Base-by-base conservation (phyloP, 2,113 vertebrate species). In the Tupaia chinensis region DNA sequence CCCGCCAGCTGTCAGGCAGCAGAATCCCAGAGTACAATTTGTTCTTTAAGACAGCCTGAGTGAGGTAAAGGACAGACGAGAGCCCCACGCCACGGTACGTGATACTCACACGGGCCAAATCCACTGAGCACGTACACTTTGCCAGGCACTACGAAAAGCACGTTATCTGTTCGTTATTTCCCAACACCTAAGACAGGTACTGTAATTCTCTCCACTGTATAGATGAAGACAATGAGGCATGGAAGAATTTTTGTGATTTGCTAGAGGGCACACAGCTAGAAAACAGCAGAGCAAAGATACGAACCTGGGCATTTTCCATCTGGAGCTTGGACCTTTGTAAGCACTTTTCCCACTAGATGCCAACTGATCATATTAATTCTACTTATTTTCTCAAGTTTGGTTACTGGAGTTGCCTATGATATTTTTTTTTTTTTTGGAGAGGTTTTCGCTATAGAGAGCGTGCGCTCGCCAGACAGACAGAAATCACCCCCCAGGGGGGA, bases 1-100 rank as follows among this genome's bases (percentile, higher is more conserved):
- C 69, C 58, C n/a, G 29, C 7, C 90, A 96, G 56, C 34, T 96
- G 3, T 68, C 85, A 93, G 63, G 69, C 34, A 84, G 87, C 34
- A 84, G 87, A 97, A 90, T 86, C 91, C 20, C 25, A 63, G 20
- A 96, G 95, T 93, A 86, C 85, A 93, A 78, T 74, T 17, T 92
- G 86, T 96, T 86, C 95, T 95, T 92, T 90, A 93, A 95, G 63
- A 91, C 23, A 93, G 65, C 25, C 69, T 68, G 25, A 85, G 61
- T 44, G 79, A 82, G 65, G 54, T 77, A 92, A 95, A 89, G 74
- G 70, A 85, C 79, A 96, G 95, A 93, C 34, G 61, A 95, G 23
- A 90, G 13, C 82, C 58, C 82, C 78, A 84, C 92, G 32, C 87
- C 61, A 53, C 17, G 73, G 44, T 34, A 56, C n/a, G 84, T 87